Evolutionary conservation across 2,888 invertebrate genomes (phyloP), one percentile per base, ranked within the genome.

Genomic region (Pammene aurita): DNA sequence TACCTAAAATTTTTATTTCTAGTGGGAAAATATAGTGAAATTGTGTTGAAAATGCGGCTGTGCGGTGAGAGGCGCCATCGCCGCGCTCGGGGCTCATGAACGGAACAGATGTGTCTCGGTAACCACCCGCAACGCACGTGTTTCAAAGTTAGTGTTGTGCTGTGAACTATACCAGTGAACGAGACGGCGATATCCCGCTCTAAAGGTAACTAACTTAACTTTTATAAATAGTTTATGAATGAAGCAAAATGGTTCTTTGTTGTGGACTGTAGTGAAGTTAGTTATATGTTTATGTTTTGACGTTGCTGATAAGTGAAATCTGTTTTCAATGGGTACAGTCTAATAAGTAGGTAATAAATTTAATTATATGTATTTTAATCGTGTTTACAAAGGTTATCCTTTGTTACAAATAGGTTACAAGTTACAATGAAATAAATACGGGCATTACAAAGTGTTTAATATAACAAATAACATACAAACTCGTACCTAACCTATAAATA

Each of bases 31-130:
- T 42, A 55, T 48, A 62, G 67, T 64, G 67, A 67, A 66, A 65
- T 71, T 57, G 58, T 62, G 26, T 26, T 26, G 79, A 90, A 90
- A 89, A 92, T 90, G 91, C 89, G 89, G 88, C 79, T 81, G 73
- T 71, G 73, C 74, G 76, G 80, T 41, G 75, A 77, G 88, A 85
- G 90, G 89, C 90, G 90, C 83, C 89, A 81, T 83, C 82, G 83
- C 84, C 87, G 81, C 89, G 87, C 85, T 82, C 85, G 85, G 70
- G 71, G 71, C 46, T 69, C 52, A 10, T 50, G 26, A 26, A 48
- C n/a, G 41, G 50, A 48, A 73, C 85, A 86, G 83, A 84, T 80
- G 71, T 71, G 71, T 58, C 14, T 56, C 14, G 66, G 35, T 65
- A 41, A 71, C 67, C 55, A 50, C 50, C 7, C 48, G 41, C 38